These are phyloP conservation scores for Diorhabda carinulata DNA, from an alignment of 1,140 invertebrate species.

Conservation along the genomic window DNA sequence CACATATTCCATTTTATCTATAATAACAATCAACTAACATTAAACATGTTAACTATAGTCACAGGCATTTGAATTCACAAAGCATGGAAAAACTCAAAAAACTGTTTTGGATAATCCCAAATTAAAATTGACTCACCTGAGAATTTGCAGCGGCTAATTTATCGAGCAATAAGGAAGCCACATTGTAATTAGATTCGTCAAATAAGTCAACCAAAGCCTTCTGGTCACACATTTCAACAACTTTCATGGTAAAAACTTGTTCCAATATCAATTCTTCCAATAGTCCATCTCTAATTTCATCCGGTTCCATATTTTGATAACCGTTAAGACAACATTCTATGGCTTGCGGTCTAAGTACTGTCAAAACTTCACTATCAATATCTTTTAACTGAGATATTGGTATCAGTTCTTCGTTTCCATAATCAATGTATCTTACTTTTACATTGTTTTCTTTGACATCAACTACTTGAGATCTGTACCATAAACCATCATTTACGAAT, in stretches of 20 bases:
- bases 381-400: constrained; percentile 54
- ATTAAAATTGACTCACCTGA: constrained; percentile 22
- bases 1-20: too few relatives aligned
- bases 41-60: too few relatives aligned
- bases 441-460: constrained; percentile 48
- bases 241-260: constrained; percentile 53
- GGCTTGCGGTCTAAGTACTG: constrained; percentile 64
- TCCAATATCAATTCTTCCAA: constrained; percentile 52
- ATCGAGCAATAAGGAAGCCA: constrained; percentile 42
- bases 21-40: too few relatives aligned
- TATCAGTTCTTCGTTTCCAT: constrained; percentile 72
- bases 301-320: constrained; percentile 48
- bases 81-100: too few relatives aligned
- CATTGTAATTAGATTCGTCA: constrained; percentile 45
- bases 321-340: constrained; percentile 67
- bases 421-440: constrained; percentile 70
- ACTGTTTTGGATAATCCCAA: too few relatives aligned
- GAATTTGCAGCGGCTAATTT: constrained; percentile 38
- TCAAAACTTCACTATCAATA: constrained; percentile 62
- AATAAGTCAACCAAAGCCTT: constrained; percentile 53
- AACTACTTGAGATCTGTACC: constrained; percentile 67
- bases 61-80: too few relatives aligned
- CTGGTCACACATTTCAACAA: constrained; percentile 51
- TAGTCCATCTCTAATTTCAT: constrained; percentile 44
- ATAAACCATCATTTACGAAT: constrained; percentile 64